Conservation (phyloP, 2,113 vertebrate genomes). For the Spea bombifrons region DNA sequence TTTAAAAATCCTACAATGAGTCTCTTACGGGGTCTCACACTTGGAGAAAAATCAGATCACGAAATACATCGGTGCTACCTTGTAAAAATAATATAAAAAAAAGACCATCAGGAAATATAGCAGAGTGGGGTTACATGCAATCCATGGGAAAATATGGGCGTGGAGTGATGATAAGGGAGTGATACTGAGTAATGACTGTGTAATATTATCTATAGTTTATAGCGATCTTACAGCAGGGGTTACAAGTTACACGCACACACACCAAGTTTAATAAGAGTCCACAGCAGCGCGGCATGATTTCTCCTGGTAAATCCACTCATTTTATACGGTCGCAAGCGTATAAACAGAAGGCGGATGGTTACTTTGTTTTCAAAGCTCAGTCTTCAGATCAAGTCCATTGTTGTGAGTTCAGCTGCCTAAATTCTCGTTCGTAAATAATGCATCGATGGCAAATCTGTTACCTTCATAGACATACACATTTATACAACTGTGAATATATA, state of each 20-base stretch:
- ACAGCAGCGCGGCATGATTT: neutral
- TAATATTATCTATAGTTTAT: slow-evolving; percentile 16
- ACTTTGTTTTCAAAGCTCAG: slow-evolving; percentile 36
- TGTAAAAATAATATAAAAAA: too few species aligned
- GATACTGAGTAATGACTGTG: neutral
- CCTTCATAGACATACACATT: neutral
- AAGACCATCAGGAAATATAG: too few species aligned
- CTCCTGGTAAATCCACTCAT: neutral
- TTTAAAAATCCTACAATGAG: too few species aligned
- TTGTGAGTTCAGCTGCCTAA: slow-evolving; percentile 57
- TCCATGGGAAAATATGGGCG: neutral
- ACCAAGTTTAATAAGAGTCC: neutral
- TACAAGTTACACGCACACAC: neutral
- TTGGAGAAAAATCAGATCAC: too few species aligned
- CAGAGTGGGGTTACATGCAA: too few species aligned
- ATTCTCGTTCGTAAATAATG: too few species aligned
- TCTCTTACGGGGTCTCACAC: too few species aligned
- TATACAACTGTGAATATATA: neutral
- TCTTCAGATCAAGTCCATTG: slow-evolving; percentile 71
- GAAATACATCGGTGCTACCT: too few species aligned
- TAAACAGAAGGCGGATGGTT: slow-evolving; percentile 50
- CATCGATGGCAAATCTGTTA: too few species aligned
- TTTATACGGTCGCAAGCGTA: neutral
- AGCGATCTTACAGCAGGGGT: neutral
- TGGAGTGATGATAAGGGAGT: slow-evolving; percentile 16